A percentile compares a stretch with the other conserved stretches of the same genome.
Conservation (phyloP, 2,888 invertebrate species). For the Villa cingulata region DNA sequence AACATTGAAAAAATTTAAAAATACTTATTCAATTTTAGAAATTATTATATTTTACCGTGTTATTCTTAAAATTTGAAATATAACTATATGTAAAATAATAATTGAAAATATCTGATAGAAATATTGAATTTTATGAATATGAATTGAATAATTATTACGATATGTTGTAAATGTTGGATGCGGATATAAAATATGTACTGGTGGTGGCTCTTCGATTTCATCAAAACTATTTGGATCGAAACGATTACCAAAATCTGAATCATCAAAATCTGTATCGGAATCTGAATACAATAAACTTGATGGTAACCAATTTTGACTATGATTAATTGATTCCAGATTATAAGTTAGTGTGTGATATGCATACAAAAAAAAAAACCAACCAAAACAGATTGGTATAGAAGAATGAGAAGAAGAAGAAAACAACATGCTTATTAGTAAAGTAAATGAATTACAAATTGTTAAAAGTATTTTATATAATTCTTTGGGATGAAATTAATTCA, state of each 20-base stretch:
- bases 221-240: slow-evolving; percentile 44
- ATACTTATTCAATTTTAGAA: not conserved
- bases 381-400: not conserved
- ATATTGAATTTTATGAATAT: not conserved
- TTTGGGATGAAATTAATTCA: no score
- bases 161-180: slow-evolving; percentile 34
- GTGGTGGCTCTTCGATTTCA: slow-evolving; percentile 51
- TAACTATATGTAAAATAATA: not conserved
- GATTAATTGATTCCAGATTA: slow-evolving; percentile 7
- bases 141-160: not conserved
- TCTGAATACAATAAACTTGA: slow-evolving; percentile 50
- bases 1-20: not conserved
- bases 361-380: no score
- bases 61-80: slow-evolving; percentile 5
- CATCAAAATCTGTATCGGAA: slow-evolving; percentile 26
- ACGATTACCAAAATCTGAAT: slow-evolving; percentile 22
- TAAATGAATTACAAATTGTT: not conserved
- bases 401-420: not conserved
- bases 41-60: slow-evolving; percentile 11
- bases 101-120: not conserved
- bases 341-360: no score
- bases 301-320: slow-evolving; percentile 49
- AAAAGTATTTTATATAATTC: slow-evolving; percentile 17
- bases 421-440: not conserved
- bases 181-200: slow-evolving; percentile 55